Evolutionary conservation across 2,797 vertebrate genomes (phyloP), one percentile per base, ranked within the genome.

Genomic region (Brotula barbata): DNA sequence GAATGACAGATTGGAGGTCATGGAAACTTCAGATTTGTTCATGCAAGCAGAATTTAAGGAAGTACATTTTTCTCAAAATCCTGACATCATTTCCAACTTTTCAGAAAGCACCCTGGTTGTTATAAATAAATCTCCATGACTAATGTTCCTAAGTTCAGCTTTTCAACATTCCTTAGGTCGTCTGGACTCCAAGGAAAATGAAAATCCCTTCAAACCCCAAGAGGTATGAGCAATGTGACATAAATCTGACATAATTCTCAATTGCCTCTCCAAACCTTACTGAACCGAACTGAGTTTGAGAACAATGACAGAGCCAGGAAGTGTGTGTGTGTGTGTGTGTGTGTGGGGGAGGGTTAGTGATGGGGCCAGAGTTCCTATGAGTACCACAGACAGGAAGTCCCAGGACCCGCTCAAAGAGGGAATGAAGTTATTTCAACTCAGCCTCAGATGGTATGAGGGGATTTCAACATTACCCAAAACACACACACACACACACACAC

Each of bases 321-420:
- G 53, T 54, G 22, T 55, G 49, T 58, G 11, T 46, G 15, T 16
- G 43, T 58, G 23, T 45, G 40, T 33, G 20, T 44, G 43, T 46
- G 51, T 48, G 39, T 13, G 36, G 15, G 36, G 19, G 23, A 10
- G 58, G 58, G 43, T n/a, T 25, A 48, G 40, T 19, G 39, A 45
- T 17, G 33, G 33, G 46, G 56, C 22, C 16, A 37, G 14, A 37
- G 25, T 21, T 62, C 36, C 44, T 46, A 13, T 15, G 22, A 22
- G 31, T 17, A 41, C 40, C 46, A 75, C 47, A 52, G 44, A 53
- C 73, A 79, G 81, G 78, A 80, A 64, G 52, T 64, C 49, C 22
- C n/a, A 44, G 40, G 28, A 57, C 66, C 23, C 43, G 53, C 28
- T 62, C 12, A 16, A 22, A 13, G 33, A 5, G 11, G 22, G 23